Evolutionary conservation across 2,113 vertebrate species (phyloP).

Genomic region (Salvelinus namaycush): DNA sequence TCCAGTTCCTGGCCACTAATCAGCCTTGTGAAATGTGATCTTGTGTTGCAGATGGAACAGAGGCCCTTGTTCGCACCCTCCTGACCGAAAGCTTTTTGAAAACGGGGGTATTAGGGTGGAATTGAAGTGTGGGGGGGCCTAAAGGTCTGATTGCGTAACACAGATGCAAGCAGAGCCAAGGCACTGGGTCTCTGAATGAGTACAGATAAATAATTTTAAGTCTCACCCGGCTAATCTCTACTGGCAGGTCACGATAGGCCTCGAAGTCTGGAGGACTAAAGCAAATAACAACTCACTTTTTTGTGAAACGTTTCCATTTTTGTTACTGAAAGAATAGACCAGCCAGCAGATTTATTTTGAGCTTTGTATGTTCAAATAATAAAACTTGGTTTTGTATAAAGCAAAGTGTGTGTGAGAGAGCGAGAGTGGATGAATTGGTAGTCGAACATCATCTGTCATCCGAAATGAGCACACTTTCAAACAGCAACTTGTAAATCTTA

Average conservation of each 20-base stretch:
- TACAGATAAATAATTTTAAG: not conserved
- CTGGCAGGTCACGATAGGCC: not conserved
- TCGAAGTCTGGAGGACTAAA: not conserved
- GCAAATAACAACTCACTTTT: not conserved
- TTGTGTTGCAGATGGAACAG: constrained; percentile 17
- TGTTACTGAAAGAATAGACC: not conserved
- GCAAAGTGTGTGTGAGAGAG: not conserved
- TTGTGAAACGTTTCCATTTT: not conserved
- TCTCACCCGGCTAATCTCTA: not conserved
- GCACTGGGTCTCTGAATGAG: not conserved
- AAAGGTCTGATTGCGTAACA: constrained; percentile 55
- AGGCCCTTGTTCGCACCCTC: constrained; percentile 18
- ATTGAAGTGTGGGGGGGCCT: not conserved
- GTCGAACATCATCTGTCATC: too few relatives aligned
- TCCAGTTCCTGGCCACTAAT: constrained; percentile 24
- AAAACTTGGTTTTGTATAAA: not conserved
- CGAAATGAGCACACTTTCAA: too few relatives aligned
- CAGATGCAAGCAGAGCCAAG: constrained; percentile 7
- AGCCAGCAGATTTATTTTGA: not conserved
- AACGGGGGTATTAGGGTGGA: constrained; percentile 4
- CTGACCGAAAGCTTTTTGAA: constrained; percentile 27
- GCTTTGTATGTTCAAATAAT: not conserved
- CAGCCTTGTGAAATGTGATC: constrained; percentile 13
- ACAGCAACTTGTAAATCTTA: too few relatives aligned
- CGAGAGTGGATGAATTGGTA: too few relatives aligned